These are phyloP conservation scores for Caenorhabditis afra DNA, from an alignment of 2,888 invertebrate genomes.

Conservation along the genomic window DNA sequence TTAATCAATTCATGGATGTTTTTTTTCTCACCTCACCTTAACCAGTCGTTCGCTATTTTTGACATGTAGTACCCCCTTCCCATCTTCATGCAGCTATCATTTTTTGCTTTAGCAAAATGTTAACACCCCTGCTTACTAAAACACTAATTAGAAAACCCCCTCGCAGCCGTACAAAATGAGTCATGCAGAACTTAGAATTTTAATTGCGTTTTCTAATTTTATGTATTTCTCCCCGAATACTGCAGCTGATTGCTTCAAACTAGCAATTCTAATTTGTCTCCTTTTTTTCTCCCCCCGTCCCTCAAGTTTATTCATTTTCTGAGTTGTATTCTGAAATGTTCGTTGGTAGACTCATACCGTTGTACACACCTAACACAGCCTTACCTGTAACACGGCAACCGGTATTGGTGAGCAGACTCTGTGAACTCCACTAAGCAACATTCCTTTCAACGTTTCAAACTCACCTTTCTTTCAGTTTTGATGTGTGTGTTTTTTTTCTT, in stretches of 20 bases:
- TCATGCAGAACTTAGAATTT: no score
- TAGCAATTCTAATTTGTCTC: not conserved
- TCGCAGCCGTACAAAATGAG: no score
- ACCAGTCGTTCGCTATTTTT: no score
- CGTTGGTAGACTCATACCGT: not conserved
- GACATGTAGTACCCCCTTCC: no score
- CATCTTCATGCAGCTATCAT: not conserved
- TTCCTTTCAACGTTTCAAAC: not conserved
- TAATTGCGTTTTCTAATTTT: no score
- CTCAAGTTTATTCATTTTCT: not conserved
- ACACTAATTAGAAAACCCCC: no score
- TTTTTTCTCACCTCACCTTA: not conserved
- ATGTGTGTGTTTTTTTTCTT: not conserved
- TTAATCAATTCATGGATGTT: constrained; percentile 11
- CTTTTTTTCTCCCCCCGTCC: not conserved
- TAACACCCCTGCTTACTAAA: no score
- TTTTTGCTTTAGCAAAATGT: no score
- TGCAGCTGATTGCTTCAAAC: constrained; percentile 7
- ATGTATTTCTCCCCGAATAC: no score
- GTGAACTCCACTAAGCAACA: not conserved
- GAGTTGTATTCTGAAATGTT: not conserved
- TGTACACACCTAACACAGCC: constrained; percentile 5
- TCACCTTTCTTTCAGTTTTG: no score
- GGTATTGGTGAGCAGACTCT: constrained; percentile 3
- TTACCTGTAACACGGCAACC: constrained; percentile 3